A percentile compares a stretch with the other conserved stretches of the same genome.
phyloP scores from a whole-genome alignment of 2,113 vertebrate genomes.

The Okapia johnstoni region DNA sequence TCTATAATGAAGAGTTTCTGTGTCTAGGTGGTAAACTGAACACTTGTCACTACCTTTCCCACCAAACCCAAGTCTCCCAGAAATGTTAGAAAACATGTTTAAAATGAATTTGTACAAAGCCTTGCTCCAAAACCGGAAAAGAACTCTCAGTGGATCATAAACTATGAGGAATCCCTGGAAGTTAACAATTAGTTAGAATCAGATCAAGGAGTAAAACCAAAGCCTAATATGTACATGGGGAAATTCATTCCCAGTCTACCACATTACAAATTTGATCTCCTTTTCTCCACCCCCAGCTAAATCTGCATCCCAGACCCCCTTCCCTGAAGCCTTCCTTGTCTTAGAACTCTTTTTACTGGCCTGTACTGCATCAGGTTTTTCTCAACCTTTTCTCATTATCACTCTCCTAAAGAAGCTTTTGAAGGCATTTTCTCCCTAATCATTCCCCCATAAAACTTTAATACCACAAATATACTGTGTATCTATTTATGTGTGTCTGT shows the following conservation, averaged over 20 bases:
- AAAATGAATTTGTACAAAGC: background rate
- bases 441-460: background rate
- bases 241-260: background rate
- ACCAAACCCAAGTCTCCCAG: background rate
- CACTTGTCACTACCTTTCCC: background rate
- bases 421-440: background rate
- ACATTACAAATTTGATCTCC: background rate
- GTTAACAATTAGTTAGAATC: background rate
- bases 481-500: background rate
- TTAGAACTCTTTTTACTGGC: background rate
- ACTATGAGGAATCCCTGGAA: background rate
- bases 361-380: background rate
- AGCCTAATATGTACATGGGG: background rate
- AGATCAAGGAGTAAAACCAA: background rate
- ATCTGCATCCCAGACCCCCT: background rate
- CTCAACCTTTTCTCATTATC: background rate
- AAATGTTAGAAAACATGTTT: background rate
- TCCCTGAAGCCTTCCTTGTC: background rate
- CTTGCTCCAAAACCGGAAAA: background rate
- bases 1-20: background rate
- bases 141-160: background rate
- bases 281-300: background rate
- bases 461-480: background rate
- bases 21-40: background rate
- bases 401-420: background rate